Base-by-base conservation (phyloP, 2,113 vertebrate genomes). In the Sporophila hypoxantha region DNA sequence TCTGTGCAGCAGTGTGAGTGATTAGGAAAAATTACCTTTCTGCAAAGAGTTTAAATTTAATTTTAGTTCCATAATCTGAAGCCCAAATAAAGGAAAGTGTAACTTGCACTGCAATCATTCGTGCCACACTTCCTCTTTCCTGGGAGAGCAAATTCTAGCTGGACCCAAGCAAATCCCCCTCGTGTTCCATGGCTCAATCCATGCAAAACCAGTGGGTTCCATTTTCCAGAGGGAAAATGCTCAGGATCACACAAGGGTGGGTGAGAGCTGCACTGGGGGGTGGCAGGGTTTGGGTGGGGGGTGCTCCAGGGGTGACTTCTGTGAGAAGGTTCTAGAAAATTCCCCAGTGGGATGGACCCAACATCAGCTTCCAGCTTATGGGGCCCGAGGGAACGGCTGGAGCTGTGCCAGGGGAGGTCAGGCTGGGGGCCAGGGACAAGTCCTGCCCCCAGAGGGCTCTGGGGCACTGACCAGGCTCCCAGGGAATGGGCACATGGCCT, bases 21-120 rank as follows among this genome's bases (percentile, higher is more conserved):
- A 96, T 95, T 93, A 94, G 94, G 88, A 96, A 95, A 95, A 96
- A 96, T 94, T 94, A 93, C 88, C 94, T 96, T 85, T 91, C 91
- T 5, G 18, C 76, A 53, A 95, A 93, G 87, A 93, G 46, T 89
- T 95, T 92, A 91, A 91, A 93, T 94, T 95, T 93, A 76, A 95
- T 94, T 91, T 95, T 64, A 55, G 79, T 86, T 82, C 87, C 76
- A 75, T 94, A 91, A 96, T 95, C 95, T 92, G 64, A 93, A 93
- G 86, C 83, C 90, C 77, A 87, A 91, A 94, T 85, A 80, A 87
- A 91, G 86, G 60, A 27, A 78, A 82, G 85, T 14, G 42, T 53
- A 50, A 59, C 93, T 91, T 84, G 73, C 75, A 61, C 62, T 39
- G 79, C 74, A 75, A 11, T 41, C 8, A 39, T 89, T 74, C 2